phyloP scores from a whole-genome alignment of 1,140 invertebrate species.

The Pachypsylla venusta region DNA sequence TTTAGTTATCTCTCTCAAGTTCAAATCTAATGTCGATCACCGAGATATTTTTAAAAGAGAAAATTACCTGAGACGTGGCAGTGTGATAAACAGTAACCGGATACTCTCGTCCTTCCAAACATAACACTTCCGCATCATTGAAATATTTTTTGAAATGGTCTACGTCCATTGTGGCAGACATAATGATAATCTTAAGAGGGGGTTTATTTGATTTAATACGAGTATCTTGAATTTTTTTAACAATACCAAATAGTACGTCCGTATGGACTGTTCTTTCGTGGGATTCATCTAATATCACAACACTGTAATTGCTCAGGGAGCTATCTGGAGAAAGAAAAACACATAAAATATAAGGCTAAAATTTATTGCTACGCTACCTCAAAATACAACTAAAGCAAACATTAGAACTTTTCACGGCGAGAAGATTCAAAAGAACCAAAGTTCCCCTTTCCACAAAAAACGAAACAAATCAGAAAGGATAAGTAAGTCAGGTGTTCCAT shows the following conservation, averaged over 20 bases:
- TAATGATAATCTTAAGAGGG: constrained; percentile 64
- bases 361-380: too few relatives aligned
- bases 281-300: constrained; percentile 91
- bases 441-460: too few relatives aligned
- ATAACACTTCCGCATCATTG: constrained; percentile 65
- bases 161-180: constrained; percentile 93
- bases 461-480: too few relatives aligned
- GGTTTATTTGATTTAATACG: constrained; percentile 41
- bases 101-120: constrained; percentile 77
- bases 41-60: too few relatives aligned
- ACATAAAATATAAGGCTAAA: constrained; percentile 9
- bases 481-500: too few relatives aligned
- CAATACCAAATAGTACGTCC: constrained; percentile 77
- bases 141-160: constrained; percentile 88
- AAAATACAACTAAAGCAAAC: too few relatives aligned
- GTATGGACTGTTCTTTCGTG: constrained; percentile 94
- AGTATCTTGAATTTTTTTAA: constrained; percentile 59
- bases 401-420: too few relatives aligned
- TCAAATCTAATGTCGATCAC: too few relatives aligned
- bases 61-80: constrained; percentile 5
- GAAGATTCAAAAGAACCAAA: too few relatives aligned
- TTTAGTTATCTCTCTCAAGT: too few relatives aligned
- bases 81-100: constrained; percentile 68
- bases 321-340: constrained; percentile 36
- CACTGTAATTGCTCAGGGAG: constrained; percentile 54